These are phyloP conservation scores for Clunio marinus DNA, from an alignment of 2,888 invertebrate species.

Conservation along the genomic window DNA sequence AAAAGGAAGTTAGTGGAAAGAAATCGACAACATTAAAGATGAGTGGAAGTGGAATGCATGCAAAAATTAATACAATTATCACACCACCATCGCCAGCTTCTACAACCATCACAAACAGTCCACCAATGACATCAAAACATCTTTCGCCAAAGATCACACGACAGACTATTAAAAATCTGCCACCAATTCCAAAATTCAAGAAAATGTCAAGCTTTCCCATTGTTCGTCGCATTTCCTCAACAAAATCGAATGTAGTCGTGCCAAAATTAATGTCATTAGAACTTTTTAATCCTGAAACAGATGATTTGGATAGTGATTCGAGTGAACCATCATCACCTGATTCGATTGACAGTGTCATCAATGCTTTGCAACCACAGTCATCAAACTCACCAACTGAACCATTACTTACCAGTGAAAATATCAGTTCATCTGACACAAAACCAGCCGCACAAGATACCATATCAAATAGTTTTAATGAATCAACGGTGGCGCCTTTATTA, in stretches of 20 bases:
- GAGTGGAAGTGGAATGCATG: slow-evolving; percentile 44
- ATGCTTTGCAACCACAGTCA: slow-evolving; percentile 53
- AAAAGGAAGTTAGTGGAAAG: not conserved
- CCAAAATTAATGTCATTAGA: slow-evolving; percentile 76
- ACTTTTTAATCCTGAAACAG: slow-evolving; percentile 84
- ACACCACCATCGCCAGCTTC: slow-evolving; percentile 51
- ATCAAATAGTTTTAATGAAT: slow-evolving; percentile 28
- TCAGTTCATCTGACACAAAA: not conserved
- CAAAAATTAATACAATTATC: slow-evolving; percentile 45
- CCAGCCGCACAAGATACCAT: slow-evolving; percentile 14
- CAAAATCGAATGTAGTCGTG: slow-evolving; percentile 62
- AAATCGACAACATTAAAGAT: slow-evolving; percentile 51
- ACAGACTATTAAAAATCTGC: slow-evolving; percentile 59
- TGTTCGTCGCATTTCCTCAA: slow-evolving; percentile 63
- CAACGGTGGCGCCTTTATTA: slow-evolving; percentile 49
- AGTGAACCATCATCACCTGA: slow-evolving; percentile 80
- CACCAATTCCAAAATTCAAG: slow-evolving; percentile 59
- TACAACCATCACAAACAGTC: slow-evolving; percentile 52
- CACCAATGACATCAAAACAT: slow-evolving; percentile 51
- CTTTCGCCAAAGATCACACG: slow-evolving; percentile 58
- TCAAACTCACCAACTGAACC: slow-evolving; percentile 29
- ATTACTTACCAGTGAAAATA: not conserved
- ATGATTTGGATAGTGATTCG: slow-evolving; percentile 85
- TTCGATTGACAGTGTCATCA: slow-evolving; percentile 80
- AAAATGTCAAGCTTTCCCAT: slow-evolving; percentile 61